phyloP scores from a whole-genome alignment of 2,797 vertebrate species.

The Gymnothorax javanicus region DNA sequence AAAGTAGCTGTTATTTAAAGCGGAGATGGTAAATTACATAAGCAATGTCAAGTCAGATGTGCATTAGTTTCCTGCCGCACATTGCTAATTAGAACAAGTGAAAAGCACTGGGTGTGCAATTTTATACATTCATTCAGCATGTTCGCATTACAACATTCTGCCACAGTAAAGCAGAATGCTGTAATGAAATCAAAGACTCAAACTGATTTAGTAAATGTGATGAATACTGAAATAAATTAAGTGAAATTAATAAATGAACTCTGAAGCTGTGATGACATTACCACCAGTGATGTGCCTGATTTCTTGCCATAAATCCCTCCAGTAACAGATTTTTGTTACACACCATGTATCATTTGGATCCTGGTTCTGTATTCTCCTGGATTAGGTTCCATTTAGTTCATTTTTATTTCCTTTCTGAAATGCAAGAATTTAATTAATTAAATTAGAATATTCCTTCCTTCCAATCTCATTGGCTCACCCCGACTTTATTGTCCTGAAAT shows the following conservation, averaged over 20 bases:
- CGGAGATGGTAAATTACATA: conserved; percentile 66
- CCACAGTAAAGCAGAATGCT: conserved; percentile 46
- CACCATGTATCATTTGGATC: no score
- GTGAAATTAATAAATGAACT: conserved; percentile 38
- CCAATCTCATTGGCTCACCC: no score
- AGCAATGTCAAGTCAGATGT: conserved; percentile 59
- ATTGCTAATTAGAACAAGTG: conserved; percentile 64
- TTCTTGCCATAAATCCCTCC: conserved; percentile 54
- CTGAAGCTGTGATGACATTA: conserved; percentile 53
- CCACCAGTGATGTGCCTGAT: conserved; percentile 44
- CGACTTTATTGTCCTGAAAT: no score
- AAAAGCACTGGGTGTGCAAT: conserved; percentile 54
- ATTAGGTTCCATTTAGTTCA: no score
- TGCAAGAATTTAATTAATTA: conserved; percentile 20
- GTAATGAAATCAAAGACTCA: conserved; percentile 23
- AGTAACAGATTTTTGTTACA: no score
- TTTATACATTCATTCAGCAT: not conserved
- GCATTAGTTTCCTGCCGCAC: conserved; percentile 53
- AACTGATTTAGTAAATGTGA: conserved; percentile 52
- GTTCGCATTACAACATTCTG: conserved; percentile 21
- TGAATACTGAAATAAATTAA: conserved; percentile 13
- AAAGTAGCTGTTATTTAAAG: conserved; percentile 63
- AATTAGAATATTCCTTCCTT: no score
- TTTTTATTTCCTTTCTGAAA: no score
- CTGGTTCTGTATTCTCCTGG: conserved; percentile 32